Conservation (phyloP, 2,113 vertebrate species). For the Etheostoma spectabile region DNA sequence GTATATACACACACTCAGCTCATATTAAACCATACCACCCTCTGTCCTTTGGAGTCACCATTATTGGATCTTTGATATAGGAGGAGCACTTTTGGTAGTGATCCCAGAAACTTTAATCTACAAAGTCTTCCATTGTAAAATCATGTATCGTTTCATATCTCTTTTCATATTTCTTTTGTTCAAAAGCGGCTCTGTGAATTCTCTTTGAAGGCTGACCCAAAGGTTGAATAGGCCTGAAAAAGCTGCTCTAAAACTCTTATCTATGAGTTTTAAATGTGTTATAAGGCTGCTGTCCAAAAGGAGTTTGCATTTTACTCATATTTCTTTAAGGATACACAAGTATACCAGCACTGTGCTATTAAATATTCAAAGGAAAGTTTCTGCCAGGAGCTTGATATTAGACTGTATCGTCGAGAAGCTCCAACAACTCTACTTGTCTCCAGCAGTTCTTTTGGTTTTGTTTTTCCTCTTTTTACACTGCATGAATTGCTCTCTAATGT, state of each 20-base stretch:
- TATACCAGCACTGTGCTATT: constrained; percentile 64
- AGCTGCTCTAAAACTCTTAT: constrained; percentile 36
- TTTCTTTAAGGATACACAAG: constrained; percentile 47
- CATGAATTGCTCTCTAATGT: constrained; percentile 82
- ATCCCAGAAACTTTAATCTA: not conserved
- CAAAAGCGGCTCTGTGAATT: constrained; percentile 17
- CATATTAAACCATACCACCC: not conserved
- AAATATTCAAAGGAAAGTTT: constrained; percentile 79
- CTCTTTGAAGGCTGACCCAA: not conserved
- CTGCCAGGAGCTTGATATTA: constrained; percentile 70
- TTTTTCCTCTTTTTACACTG: constrained; percentile 74
- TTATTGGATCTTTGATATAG: not conserved
- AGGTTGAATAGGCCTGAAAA: constrained; percentile 17
- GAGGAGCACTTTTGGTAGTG: not conserved
- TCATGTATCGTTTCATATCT: not conserved
- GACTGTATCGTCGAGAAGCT: constrained; percentile 63
- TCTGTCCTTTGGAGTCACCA: not conserved
- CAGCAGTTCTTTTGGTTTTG: constrained; percentile 77
- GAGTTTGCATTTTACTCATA: constrained; percentile 47
- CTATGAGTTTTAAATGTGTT: constrained; percentile 31
- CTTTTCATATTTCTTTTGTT: constrained; percentile 15
- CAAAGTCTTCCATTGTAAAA: not conserved
- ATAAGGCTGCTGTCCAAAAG: constrained; percentile 37
- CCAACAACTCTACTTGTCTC: constrained; percentile 73
- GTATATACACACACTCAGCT: constrained; percentile 73